These are phyloP conservation scores for Porites australiensis DNA, from an alignment of 64 coral and sea anemone species.

Conservation along the genomic window DNA sequence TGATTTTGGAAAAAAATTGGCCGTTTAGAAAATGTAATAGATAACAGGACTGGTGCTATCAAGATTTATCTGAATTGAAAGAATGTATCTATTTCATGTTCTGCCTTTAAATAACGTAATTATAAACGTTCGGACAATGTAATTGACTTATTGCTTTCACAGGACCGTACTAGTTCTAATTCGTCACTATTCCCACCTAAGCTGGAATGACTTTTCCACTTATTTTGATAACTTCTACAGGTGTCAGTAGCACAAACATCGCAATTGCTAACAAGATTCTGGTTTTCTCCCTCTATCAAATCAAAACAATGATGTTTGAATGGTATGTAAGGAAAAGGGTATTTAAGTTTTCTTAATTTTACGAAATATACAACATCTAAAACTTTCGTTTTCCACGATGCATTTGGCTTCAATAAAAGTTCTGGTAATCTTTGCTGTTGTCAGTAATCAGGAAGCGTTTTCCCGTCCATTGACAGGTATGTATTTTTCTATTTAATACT, in stretches of 20 bases:
- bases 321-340: too few relatives aligned
- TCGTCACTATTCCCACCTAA: neutral
- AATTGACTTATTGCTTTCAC: neutral
- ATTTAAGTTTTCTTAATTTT: neutral
- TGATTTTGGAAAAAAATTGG: too few relatives aligned
- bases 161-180: neutral
- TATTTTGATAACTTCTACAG: neutral
- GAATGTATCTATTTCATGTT: too few relatives aligned
- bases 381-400: neutral
- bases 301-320: too few relatives aligned
- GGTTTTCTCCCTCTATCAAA: too few relatives aligned
- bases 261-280: neutral
- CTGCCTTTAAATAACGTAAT: too few relatives aligned
- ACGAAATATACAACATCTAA: neutral
- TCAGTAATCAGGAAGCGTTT: slow-evolving; percentile 1
- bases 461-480: slow-evolving; percentile 8
- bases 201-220: neutral
- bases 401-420: neutral
- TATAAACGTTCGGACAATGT: neutral
- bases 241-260: neutral
- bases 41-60: too few relatives aligned
- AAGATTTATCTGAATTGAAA: too few relatives aligned
- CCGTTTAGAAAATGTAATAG: too few relatives aligned
- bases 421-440: neutral
- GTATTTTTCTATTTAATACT: neutral